A percentile compares a stretch with the other conserved stretches of the same genome.
Conservation (phyloP, 2,888 invertebrate species). For the Pristionchus japonicus region DNA sequence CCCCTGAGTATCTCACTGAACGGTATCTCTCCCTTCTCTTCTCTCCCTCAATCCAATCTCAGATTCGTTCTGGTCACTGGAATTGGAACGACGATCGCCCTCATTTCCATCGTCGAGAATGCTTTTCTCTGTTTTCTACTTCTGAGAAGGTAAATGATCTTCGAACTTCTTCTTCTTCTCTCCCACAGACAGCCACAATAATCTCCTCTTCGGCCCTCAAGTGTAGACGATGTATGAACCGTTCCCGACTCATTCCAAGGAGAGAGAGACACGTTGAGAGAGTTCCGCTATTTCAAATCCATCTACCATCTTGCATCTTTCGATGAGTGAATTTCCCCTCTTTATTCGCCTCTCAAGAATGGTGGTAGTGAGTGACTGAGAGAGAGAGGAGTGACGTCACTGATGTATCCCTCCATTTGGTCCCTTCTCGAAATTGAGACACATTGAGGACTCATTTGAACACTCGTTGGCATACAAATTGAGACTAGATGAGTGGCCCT, state of each 20-base stretch:
- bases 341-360: background rate
- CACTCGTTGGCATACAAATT: background rate
- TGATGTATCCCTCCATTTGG: background rate
- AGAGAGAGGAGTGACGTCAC: background rate
- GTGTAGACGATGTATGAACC: background rate
- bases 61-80: constrained; percentile 68
- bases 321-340: background rate
- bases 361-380: background rate
- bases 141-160: constrained; percentile 54
- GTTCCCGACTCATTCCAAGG: background rate
- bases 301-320: background rate
- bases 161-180: background rate
- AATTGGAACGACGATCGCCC: constrained; percentile 66
- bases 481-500: background rate
- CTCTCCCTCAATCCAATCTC: background rate
- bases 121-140: constrained; percentile 62
- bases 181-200: background rate
- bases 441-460: background rate
- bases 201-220: background rate
- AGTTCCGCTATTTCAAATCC: background rate
- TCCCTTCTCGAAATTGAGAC: background rate
- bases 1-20: constrained; percentile 4
- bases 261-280: background rate
- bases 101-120: constrained; percentile 66
- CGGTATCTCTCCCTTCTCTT: background rate